These are phyloP conservation scores for Tinea trinotella DNA, from an alignment of 2,888 invertebrate species.

Conservation along the genomic window DNA sequence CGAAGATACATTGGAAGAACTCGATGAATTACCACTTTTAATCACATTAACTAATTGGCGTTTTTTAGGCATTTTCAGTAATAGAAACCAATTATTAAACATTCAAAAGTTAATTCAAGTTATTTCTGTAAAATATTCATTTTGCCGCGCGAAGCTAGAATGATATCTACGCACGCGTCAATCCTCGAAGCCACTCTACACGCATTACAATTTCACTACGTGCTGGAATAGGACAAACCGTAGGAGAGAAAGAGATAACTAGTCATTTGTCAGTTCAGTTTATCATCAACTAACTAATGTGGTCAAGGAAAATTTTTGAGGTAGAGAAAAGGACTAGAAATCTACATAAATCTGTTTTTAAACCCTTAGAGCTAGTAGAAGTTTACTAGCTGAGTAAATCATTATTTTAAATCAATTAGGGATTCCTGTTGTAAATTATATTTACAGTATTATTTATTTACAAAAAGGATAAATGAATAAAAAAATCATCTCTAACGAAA, in stretches of 20 bases:
- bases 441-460: too few species aligned
- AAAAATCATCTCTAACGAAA: too few species aligned
- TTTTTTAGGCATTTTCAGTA: constrained; percentile 3
- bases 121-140: background rate
- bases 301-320: too few species aligned
- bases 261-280: background rate
- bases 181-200: background rate
- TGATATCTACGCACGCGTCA: background rate
- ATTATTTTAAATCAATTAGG: too few species aligned
- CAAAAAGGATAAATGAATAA: too few species aligned
- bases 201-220: background rate
- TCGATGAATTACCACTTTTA: background rate
- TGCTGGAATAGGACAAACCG: background rate
- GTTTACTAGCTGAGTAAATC: too few species aligned
- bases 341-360: too few species aligned
- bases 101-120: background rate
- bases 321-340: too few species aligned
- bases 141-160: constrained; percentile 4
- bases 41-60: background rate
- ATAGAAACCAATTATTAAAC: background rate
- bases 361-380: too few species aligned
- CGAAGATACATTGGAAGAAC: constrained; percentile 25
- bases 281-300: background rate
- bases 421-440: too few species aligned
- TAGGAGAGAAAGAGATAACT: background rate